These are phyloP conservation scores for Calonectris borealis DNA, from an alignment of 2,113 vertebrate species.

Conservation along the genomic window DNA sequence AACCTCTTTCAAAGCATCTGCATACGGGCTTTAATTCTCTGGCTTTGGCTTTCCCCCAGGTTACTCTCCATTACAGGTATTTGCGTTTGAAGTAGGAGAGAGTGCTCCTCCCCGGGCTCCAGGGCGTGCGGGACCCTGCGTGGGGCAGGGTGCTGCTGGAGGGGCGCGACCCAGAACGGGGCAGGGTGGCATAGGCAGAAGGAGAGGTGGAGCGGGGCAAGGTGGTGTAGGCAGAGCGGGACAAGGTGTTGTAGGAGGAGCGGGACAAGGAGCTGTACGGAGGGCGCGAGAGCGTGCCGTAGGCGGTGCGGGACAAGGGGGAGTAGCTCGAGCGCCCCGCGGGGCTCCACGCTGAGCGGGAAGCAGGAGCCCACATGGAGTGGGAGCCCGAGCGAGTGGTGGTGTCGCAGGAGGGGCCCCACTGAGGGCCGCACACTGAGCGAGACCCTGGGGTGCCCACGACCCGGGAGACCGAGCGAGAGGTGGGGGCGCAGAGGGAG, in stretches of 20 bases:
- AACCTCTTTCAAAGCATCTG: background rate
- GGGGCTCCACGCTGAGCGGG: background rate
- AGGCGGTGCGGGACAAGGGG: background rate
- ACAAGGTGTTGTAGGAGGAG: background rate
- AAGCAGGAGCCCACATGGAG: background rate
- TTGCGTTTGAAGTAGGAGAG: conserved; percentile 35
- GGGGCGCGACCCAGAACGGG: background rate
- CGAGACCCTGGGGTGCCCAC: background rate
- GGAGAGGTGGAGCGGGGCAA: conserved; percentile 21
- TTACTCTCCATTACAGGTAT: background rate
- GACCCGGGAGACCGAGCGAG: background rate
- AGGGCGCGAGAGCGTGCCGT: background rate
- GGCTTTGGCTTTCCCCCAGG: background rate
- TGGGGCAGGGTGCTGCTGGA: background rate
- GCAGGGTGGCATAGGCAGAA: background rate
- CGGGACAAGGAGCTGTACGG: conserved; percentile 18
- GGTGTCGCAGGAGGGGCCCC: background rate
- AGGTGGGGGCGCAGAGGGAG: background rate
- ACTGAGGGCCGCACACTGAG: background rate
- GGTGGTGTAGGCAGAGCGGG: background rate
- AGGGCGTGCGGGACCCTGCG: background rate
- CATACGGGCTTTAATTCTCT: background rate
- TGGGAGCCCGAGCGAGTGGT: background rate
- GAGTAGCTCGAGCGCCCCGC: background rate
- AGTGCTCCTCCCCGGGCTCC: conserved; percentile 11